Conservation (phyloP, 2,888 invertebrate genomes). For the Agrochola lota region DNA sequence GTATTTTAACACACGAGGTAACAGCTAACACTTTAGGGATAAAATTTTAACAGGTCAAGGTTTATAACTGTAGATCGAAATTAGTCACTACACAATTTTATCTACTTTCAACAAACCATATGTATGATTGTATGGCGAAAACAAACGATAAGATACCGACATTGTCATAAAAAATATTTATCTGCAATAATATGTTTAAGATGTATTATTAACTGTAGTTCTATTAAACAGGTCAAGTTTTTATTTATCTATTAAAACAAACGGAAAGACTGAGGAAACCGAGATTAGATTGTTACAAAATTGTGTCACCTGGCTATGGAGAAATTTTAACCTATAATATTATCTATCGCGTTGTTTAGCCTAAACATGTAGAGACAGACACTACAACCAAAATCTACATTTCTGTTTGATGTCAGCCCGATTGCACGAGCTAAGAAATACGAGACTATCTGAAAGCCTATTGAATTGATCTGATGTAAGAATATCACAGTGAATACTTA, state of each 20-base stretch:
- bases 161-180: not conserved
- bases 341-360: not conserved
- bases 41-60: not conserved
- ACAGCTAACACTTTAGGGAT: not conserved
- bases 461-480: not conserved
- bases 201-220: slow-evolving; percentile 1
- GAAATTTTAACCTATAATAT: slow-evolving; percentile 4
- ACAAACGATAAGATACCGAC: slow-evolving; percentile 15
- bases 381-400: too few species aligned
- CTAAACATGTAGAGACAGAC: not conserved
- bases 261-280: slow-evolving; percentile 6
- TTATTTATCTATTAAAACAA: slow-evolving; percentile 34
- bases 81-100: not conserved
- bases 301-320: not conserved
- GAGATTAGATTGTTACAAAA: slow-evolving; percentile 44
- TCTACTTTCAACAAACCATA: not conserved
- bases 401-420: not conserved
- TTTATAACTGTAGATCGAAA: not conserved
- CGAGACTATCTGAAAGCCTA: not conserved
- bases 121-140: not conserved
- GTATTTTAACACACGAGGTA: too few species aligned
- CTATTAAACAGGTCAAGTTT: slow-evolving; percentile 28
- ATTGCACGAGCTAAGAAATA: not conserved
- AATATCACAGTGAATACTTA: too few species aligned
- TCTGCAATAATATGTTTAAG: not conserved